Evolutionary conservation across 2,888 invertebrate species (phyloP).

Genomic region (Gymnocheta viridis): DNA sequence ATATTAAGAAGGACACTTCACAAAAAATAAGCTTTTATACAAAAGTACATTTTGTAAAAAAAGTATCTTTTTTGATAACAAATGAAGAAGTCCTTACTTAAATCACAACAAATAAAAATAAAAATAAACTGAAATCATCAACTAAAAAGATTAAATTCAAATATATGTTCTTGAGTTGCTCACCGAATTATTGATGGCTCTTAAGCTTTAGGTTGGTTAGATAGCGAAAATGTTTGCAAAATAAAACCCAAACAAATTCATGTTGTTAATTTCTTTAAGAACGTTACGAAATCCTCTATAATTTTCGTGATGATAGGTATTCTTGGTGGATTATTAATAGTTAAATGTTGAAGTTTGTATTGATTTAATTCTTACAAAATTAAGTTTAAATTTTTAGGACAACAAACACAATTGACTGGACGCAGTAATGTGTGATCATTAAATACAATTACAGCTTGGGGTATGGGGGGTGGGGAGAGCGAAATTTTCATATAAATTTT

Average conservation of each 20-base stretch:
- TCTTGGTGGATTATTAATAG: constrained; percentile 3
- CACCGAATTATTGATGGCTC: constrained; percentile 54
- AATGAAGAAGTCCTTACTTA: no score
- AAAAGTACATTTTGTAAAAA: constrained; percentile 4
- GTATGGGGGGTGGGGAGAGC: no score
- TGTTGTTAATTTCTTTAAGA: constrained; percentile 14
- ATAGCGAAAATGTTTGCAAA: constrained; percentile 15
- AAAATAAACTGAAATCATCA: constrained; percentile 9
- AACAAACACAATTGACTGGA: background rate
- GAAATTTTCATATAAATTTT: background rate
- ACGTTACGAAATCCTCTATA: constrained; percentile 42
- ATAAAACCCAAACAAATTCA: constrained; percentile 21
- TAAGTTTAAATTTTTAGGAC: background rate
- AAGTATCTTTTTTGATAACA: background rate
- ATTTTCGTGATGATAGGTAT: constrained; percentile 1
- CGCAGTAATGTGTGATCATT: no score
- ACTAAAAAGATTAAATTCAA: background rate
- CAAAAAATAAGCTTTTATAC: background rate
- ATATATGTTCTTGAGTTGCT: constrained; percentile 33
- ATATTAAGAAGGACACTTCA: background rate
- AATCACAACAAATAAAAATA: background rate
- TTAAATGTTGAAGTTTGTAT: background rate
- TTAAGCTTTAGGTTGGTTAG: constrained; percentile 24
- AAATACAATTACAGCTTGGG: no score
- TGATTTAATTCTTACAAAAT: background rate